phyloP scores from a whole-genome alignment of 2,888 invertebrate genomes.

The Panzeria rudis region DNA sequence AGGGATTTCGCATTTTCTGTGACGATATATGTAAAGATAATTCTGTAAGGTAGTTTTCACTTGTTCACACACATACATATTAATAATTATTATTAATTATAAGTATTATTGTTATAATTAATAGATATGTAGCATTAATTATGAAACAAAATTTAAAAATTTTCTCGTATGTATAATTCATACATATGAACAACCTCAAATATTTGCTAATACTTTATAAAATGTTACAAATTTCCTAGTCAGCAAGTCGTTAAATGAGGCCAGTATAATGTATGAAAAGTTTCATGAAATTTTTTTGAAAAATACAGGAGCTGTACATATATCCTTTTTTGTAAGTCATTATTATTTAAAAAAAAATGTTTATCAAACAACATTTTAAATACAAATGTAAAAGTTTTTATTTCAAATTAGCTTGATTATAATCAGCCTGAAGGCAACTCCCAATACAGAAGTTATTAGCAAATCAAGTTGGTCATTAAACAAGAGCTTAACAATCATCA shows the following conservation, averaged over 20 bases:
- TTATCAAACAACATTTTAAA: too few species aligned
- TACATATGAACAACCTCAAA: not conserved
- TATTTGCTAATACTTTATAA: too few species aligned
- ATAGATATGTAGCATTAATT: slow-evolving; percentile 20
- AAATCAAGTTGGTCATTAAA: too few species aligned
- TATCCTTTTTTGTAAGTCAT: not conserved
- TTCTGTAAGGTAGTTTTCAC: not conserved
- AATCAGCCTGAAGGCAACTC: too few species aligned
- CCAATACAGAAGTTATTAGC: too few species aligned
- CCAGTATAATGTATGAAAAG: not conserved
- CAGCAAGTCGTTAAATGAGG: not conserved
- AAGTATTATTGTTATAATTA: slow-evolving; percentile 54
- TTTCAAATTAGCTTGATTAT: too few species aligned
- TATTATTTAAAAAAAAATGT: too few species aligned
- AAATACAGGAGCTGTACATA: not conserved
- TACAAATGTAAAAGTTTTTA: too few species aligned
- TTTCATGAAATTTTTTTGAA: not conserved
- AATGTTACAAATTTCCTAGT: not conserved
- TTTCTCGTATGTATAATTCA: not conserved
- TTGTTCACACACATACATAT: not conserved
- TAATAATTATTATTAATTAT: slow-evolving; percentile 49
- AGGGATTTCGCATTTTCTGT: too few species aligned
- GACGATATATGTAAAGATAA: too few species aligned
- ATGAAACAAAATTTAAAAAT: not conserved
- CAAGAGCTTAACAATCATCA: too few species aligned